A percentile compares a stretch with the other conserved stretches of the same genome.
Conservation (phyloP, 2,888 invertebrate genomes). For the Lithodes maja region DNA sequence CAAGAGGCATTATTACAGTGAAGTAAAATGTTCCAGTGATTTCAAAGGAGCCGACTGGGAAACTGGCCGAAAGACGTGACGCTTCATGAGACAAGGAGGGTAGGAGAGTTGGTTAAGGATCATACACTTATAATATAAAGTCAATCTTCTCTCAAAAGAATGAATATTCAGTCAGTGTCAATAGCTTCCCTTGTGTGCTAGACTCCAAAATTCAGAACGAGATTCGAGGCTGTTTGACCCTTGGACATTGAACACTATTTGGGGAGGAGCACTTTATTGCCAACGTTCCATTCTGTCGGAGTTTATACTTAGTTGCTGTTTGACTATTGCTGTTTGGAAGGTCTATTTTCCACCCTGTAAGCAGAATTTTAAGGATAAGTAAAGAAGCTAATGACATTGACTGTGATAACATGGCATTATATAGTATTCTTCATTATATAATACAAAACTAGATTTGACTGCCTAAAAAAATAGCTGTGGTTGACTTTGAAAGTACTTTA, state of each 20-base stretch:
- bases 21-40: background rate
- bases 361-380: background rate
- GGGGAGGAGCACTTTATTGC: background rate
- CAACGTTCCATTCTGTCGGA: too few relatives aligned
- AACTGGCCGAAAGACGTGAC: conserved; percentile 3
- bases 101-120: background rate
- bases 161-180: background rate
- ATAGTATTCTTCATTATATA: conserved; percentile 5
- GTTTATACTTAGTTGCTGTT: too few relatives aligned
- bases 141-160: conserved; percentile 1
- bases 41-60: too few relatives aligned
- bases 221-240: background rate
- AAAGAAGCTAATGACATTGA: background rate
- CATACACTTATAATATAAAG: conserved; percentile 1
- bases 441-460: too few relatives aligned
- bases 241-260: background rate
- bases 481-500: background rate
- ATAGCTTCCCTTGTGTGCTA: background rate
- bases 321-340: too few relatives aligned
- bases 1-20: too few relatives aligned
- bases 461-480: background rate
- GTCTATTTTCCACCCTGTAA: too few relatives aligned
- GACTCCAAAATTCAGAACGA: background rate
- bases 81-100: conserved; percentile 51
- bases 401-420: background rate